Base-by-base conservation (phyloP, 2,113 vertebrate species). In the Proteles cristata region DNA sequence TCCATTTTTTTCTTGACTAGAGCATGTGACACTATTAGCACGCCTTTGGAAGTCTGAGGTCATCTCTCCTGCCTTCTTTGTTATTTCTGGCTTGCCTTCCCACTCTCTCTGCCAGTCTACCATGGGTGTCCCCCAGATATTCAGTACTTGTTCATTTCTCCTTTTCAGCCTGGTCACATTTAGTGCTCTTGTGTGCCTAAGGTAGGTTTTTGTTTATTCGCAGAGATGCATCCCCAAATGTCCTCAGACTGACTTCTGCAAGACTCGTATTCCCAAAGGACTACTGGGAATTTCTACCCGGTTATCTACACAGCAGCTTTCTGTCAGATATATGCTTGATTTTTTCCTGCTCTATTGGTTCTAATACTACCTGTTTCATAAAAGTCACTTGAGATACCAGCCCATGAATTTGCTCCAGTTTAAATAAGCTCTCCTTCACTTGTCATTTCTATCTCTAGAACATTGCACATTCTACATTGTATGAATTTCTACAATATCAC, bases 261-360 rank as follows among this genome's bases (percentile, higher is more conserved):
- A 50, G 48, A 63, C 4, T 43, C 33, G 0, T 5, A 2, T 55
- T 66, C 4, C 33, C 7, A 58, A 3, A 53, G 11, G 10, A 12
- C 35, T 61, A 19, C 33, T 80, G 53, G 66, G 68, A 23, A 26
- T 87, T 68, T 83, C 35, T 76, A 12, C n/a, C 2, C n/a, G 5
- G 19, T 85, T 82, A 63, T 28, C 12, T 26, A 23, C 23, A 16
- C 7, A 61, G 7, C 17, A 43, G 45, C 50, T 90, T 84, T 88
- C 28, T 96, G 21, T 21, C 31, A 16, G 7, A 68, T 26, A 5
- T 73, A 2, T 17, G 16, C 26, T 84, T 93, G 15, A 35, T 76
- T 76, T 65, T 12, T 45, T 31, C 26, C 5, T 0, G 0, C 11
- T 45, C 0, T n/a, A 0, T 63, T 61, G 11, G 0, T 61, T 1